Conservation (phyloP, 2,797 vertebrate species). For the Rhinophrynus dorsalis region DNA sequence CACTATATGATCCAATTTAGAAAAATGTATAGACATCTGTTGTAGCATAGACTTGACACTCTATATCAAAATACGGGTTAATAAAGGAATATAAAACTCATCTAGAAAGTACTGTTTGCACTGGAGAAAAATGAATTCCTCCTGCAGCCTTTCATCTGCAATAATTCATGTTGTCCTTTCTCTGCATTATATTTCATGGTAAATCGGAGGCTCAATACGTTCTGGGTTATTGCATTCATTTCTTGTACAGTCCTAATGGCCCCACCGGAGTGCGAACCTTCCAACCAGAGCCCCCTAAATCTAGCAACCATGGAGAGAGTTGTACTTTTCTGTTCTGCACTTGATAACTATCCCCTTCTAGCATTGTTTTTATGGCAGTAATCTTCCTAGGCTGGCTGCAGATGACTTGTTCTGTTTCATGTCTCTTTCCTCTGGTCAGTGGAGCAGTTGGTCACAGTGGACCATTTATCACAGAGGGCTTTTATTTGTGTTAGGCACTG, state of each 20-base stretch:
- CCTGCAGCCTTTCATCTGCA: slow-evolving; percentile 62
- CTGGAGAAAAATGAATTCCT: slow-evolving; percentile 63
- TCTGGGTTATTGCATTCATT: slow-evolving; percentile 85
- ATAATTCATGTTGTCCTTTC: slow-evolving; percentile 66
- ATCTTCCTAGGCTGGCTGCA: slow-evolving; percentile 67
- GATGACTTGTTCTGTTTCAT: slow-evolving; percentile 57
- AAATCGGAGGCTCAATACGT: slow-evolving; percentile 78
- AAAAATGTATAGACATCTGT: no score
- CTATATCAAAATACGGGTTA: background rate
- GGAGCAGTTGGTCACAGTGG: slow-evolving; percentile 53
- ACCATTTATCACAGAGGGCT: slow-evolving; percentile 56
- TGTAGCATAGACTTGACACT: background rate
- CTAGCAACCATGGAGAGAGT: slow-evolving; percentile 61
- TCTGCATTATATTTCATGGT: slow-evolving; percentile 68
- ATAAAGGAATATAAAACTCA: background rate
- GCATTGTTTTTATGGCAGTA: slow-evolving; percentile 68
- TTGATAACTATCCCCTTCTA: slow-evolving; percentile 69
- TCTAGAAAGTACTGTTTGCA: slow-evolving; percentile 57
- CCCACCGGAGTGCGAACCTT: slow-evolving; percentile 62
- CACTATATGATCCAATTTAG: no score
- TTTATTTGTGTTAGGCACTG: slow-evolving; percentile 53
- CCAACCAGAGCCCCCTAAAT: slow-evolving; percentile 69
- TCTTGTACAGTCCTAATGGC: slow-evolving; percentile 71
- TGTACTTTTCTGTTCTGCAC: slow-evolving; percentile 66
- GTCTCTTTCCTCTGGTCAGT: slow-evolving; percentile 52